These are phyloP conservation scores for Alaudala cheleensis DNA, from an alignment of 2,113 vertebrate species.

Conservation along the genomic window DNA sequence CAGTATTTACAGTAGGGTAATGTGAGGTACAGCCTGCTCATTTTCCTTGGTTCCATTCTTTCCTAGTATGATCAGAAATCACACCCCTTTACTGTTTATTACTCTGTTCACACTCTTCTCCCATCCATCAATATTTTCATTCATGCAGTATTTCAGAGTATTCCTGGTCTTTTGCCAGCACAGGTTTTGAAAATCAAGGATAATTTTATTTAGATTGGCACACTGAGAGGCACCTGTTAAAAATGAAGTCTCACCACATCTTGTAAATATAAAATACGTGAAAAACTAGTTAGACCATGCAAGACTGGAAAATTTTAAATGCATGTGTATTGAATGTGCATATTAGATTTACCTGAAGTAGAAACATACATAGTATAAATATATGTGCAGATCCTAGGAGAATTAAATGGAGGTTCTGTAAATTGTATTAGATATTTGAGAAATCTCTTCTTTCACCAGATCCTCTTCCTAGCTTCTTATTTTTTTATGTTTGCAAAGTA, in stretches of 20 bases:
- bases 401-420: background rate
- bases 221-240: background rate
- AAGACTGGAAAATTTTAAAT: background rate
- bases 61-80: background rate
- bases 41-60: background rate
- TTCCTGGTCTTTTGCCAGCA: background rate
- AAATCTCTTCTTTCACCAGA: background rate
- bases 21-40: fast-evolving
- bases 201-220: background rate
- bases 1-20: background rate
- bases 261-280: background rate
- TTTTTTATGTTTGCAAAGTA: background rate
- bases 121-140: background rate
- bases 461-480: background rate
- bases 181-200: background rate
- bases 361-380: background rate
- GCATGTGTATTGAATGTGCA: background rate
- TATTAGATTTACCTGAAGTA: background rate
- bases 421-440: background rate
- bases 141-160: background rate
- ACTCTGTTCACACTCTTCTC: background rate
- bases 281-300: background rate
- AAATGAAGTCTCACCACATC: background rate
- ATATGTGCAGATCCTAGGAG: background rate
- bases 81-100: background rate